Evolutionary conservation across 2,888 invertebrate genomes (phyloP), one percentile per base, ranked within the genome.

Genomic region (Leucozona laternaria): DNA sequence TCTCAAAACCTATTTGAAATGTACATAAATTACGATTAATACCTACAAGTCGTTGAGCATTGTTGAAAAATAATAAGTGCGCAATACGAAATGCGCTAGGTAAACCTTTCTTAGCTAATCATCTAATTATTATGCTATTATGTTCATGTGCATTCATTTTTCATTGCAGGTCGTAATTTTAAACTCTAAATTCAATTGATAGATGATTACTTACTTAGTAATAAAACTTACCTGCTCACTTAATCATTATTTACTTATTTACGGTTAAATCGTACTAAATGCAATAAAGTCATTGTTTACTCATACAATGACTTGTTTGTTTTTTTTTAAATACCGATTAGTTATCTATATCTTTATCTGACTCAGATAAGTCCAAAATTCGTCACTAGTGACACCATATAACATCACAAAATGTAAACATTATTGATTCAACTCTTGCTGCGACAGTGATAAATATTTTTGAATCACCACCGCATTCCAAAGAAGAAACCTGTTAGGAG

Each of bases 401-500:
- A 62, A 15, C 50, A 17, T 37, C 25, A 20, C 7, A 53, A 57
- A 28, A 37, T 43, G 76, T 84, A 76, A 84, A 76, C 79, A 84
- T 68, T 37, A 57, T 25, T 43, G 45, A 58, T 34, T 22, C 55
- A 58, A 17, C 17, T 72, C 20, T 76, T 50, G 57, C n/a, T 64
- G 11, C 20, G 64, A 17, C 17, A 13, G 48, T 80, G 80, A 77
- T 31, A 37, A 79, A 85, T 48, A 62, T 50, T 13, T 66, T 81
- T 78, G 81, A 81, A 73, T 86, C 85, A 78, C 57, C 85, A 75
- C 70, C 70, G 58, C 81, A 73, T 81, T 73, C 85, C 77, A 2
- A 45, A 68, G 77, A 37, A 72, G 60, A 68, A 73, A 81, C 73
- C 85, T 64, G 68, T 60, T 78, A 43, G 43, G 22, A 55, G 13